phyloP scores from a whole-genome alignment of 2,113 vertebrate species.

The Catharus bicknelli region DNA sequence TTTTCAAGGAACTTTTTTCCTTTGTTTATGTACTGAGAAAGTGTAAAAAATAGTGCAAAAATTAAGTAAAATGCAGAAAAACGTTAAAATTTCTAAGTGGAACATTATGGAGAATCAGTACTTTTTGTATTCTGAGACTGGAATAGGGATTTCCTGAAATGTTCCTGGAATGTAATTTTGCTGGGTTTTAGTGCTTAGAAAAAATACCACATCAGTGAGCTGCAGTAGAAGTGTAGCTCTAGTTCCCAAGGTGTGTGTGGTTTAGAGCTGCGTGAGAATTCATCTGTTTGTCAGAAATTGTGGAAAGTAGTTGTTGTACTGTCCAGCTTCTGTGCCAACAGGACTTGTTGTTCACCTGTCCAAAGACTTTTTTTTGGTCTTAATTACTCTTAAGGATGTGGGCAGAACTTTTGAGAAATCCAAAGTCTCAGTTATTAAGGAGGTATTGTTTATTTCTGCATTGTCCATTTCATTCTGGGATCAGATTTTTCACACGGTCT shows the following conservation, averaged over 20 bases:
- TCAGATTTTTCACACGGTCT: background rate
- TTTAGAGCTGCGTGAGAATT: background rate
- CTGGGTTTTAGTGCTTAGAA: background rate
- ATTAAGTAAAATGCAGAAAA: background rate
- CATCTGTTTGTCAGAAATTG: background rate
- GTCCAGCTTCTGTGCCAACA: background rate
- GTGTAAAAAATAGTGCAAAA: background rate
- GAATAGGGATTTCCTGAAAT: conserved; percentile 1
- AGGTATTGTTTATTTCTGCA: background rate
- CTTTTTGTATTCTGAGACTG: background rate
- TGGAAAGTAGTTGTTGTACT: background rate
- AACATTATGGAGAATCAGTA: background rate
- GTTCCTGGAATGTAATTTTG: background rate
- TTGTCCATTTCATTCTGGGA: background rate
- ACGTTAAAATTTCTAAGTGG: background rate
- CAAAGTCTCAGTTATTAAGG: background rate
- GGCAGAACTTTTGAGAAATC: background rate
- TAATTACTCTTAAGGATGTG: background rate
- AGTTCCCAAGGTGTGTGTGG: background rate
- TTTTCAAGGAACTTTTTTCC: background rate
- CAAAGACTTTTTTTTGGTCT: background rate
- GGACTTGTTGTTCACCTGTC: background rate
- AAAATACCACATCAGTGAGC: conserved; percentile 23
- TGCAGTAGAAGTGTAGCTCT: background rate
- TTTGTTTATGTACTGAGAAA: background rate